These are phyloP conservation scores for Eremobia ochroleuca DNA, from an alignment of 2,888 invertebrate genomes.

Conservation along the genomic window DNA sequence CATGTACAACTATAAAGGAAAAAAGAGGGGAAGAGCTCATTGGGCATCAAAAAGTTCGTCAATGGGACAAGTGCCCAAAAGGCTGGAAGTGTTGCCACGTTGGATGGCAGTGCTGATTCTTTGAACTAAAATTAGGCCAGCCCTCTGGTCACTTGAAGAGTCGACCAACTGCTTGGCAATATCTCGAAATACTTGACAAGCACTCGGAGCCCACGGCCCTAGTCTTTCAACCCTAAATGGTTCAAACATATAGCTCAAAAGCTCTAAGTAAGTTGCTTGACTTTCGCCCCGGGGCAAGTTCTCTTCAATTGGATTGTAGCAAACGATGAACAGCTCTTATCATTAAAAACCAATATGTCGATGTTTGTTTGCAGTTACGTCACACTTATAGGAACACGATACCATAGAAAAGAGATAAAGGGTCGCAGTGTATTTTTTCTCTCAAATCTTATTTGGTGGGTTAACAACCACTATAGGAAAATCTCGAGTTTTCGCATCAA, in stretches of 20 bases:
- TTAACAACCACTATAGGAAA: conserved; percentile 9
- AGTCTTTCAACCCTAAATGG: neutral
- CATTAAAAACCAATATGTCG: conserved; percentile 16
- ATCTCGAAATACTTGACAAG: neutral
- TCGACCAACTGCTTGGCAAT: neutral
- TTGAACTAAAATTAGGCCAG: neutral
- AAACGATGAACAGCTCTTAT: conserved; percentile 9
- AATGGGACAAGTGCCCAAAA: neutral
- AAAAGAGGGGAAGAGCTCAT: neutral
- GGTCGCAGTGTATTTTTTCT: conserved; percentile 1
- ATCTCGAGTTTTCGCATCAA: neutral
- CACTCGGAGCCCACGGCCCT: neutral
- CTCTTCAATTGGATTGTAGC: neutral
- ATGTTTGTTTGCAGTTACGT: conserved; percentile 19
- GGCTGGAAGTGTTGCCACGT: neutral
- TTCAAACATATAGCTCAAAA: neutral
- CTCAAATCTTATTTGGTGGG: neutral
- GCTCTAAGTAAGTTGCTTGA: neutral
- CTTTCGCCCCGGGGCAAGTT: conserved; percentile 10
- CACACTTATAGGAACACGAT: conserved; percentile 4
- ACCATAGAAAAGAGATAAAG: neutral
- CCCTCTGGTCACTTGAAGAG: neutral
- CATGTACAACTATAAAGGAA: neutral
- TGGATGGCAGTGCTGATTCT: neutral
- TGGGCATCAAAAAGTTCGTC: neutral